Evolutionary conservation across 2,888 invertebrate genomes (phyloP).

Genomic region (Callyntrura sp.): DNA sequence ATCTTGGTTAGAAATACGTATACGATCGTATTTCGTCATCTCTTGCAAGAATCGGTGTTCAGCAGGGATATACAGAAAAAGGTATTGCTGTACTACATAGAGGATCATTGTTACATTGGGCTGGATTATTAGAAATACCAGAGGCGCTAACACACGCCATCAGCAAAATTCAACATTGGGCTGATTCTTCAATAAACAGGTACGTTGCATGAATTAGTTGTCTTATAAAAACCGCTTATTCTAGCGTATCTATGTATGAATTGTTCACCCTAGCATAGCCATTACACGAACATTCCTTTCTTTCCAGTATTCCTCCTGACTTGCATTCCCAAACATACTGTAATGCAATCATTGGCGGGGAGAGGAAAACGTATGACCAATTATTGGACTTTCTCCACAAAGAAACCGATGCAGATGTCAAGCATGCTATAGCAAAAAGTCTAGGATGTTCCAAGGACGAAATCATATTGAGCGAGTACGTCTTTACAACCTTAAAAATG

Average conservation of each 20-base stretch:
- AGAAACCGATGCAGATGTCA: conserved; percentile 32
- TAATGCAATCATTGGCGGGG: conserved; percentile 66
- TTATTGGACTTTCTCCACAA: background rate
- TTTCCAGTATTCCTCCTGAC: conserved; percentile 76
- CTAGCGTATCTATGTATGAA: no score
- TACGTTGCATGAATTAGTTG: background rate
- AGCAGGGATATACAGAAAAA: conserved; percentile 41
- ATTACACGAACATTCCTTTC: background rate
- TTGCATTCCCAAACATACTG: conserved; percentile 70
- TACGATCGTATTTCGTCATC: conserved; percentile 14
- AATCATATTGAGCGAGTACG: conserved; percentile 37
- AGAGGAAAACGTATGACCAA: background rate
- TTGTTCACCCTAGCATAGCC: no score
- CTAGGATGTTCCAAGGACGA: conserved; percentile 51
- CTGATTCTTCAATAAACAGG: conserved; percentile 36
- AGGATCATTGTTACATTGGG: conserved; percentile 71
- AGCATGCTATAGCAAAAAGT: conserved; percentile 32
- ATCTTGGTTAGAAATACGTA: conserved; percentile 46
- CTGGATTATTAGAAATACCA: conserved; percentile 63
- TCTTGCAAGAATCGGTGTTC: conserved; percentile 20
- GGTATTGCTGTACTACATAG: conserved; percentile 66
- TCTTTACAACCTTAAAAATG: no score
- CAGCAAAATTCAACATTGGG: conserved; percentile 35
- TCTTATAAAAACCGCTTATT: no score
- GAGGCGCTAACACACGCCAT: conserved; percentile 42